A percentile compares a stretch with the other conserved stretches of the same genome.
phyloP scores from a whole-genome alignment of 2,113 vertebrate genomes.

The Xenopus borealis region DNA sequence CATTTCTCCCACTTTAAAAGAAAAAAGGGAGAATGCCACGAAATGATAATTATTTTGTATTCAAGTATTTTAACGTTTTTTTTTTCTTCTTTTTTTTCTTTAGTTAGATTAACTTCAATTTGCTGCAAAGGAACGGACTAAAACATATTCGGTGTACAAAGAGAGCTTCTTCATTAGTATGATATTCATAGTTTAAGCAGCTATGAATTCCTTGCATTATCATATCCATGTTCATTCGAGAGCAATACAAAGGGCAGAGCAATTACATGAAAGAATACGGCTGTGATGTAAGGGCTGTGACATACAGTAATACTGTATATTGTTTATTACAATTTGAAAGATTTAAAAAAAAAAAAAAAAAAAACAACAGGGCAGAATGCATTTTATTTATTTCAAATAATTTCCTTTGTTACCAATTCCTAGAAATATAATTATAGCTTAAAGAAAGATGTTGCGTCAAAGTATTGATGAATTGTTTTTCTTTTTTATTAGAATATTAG shows the following conservation, averaged over 20 bases:
- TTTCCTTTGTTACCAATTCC: no score
- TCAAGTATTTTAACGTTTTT: neutral
- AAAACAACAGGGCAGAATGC: no score
- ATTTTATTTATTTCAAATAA: no score
- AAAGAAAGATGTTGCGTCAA: no score
- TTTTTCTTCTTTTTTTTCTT: neutral
- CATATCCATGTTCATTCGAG: neutral
- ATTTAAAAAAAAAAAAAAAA: no score
- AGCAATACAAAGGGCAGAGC: neutral
- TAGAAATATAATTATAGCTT: no score
- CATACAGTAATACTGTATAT: no score
- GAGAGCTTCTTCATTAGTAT: conserved; percentile 14
- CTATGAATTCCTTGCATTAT: conserved; percentile 8
- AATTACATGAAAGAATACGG: neutral
- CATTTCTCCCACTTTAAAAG: neutral
- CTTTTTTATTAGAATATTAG: no score
- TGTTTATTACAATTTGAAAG: no score
- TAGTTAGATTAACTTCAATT: neutral
- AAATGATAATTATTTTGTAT: no score
- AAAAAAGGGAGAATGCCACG: neutral
- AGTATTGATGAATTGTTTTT: no score
- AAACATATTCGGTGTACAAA: neutral
- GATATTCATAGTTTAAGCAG: conserved; percentile 15
- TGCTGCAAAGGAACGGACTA: neutral
- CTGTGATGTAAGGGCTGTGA: no score